Conservation (phyloP, 2,888 invertebrate species). For the Latrodectus hesperus region DNA sequence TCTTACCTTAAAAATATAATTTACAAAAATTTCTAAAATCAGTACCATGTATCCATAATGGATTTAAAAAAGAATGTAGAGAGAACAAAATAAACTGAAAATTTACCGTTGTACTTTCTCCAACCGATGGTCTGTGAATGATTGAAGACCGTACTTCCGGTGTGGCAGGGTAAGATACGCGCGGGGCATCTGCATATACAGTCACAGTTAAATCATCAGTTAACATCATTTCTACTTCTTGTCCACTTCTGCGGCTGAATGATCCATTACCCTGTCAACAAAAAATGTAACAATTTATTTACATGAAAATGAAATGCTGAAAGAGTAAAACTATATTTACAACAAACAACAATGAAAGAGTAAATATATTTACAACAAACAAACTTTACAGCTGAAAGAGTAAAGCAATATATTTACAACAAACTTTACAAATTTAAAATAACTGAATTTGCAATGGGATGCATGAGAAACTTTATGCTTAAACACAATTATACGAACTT, state of each 20-base stretch:
- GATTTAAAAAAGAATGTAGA: not conserved
- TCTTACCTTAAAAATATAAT: not conserved
- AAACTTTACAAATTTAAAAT: too few species aligned
- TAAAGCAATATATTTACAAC: too few species aligned
- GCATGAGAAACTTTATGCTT: too few species aligned
- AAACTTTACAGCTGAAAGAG: not conserved
- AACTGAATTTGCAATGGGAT: too few species aligned
- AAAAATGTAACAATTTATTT: too few species aligned
- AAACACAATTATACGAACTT: too few species aligned
- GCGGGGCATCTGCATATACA: slow-evolving; percentile 76
- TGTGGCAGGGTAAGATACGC: not conserved
- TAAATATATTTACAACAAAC: too few species aligned
- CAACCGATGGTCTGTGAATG: not conserved
- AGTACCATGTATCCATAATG: not conserved
- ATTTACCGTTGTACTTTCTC: slow-evolving; percentile 24
- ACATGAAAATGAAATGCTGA: not conserved
- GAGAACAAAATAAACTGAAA: not conserved
- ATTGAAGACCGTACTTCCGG: not conserved
- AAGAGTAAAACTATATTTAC: not conserved
- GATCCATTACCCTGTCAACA: slow-evolving; percentile 81
- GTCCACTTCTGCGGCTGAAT: slow-evolving; percentile 84
- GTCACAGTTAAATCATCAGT: slow-evolving; percentile 87
- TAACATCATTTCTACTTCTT: slow-evolving; percentile 87
- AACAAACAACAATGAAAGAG: too few species aligned
- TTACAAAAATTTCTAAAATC: too few species aligned